Evolutionary conservation across 2,888 invertebrate genomes (phyloP), one percentile per base, ranked within the genome.

Genomic region (Drosophila formosana): DNA sequence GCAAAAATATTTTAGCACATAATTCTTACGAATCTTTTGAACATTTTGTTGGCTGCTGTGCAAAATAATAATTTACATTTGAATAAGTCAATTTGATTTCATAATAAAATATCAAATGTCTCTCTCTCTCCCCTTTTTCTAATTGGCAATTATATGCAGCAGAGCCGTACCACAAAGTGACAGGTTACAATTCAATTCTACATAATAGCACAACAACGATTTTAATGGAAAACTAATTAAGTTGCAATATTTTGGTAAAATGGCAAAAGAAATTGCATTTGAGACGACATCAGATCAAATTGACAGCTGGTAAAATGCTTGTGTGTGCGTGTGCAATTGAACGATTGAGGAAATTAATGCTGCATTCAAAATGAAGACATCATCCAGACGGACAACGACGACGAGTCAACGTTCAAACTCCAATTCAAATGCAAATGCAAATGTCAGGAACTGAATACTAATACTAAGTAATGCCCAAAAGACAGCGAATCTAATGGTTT

Each of bases 341-440:
- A 64, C 65, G 68, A 66, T 63, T 56, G 65, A 78, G 87, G 83
- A 82, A 82, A 86, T 86, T 70, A 86, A 80, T 77, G 64, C 66
- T 72, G 83, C 87, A 86, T 71, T 65, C 64, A 64, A 66, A 72
- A 72, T 56, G 65, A 78, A 70, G 74, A 70, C 62, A 49, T 63
- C 70, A 41, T 60, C 60, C 55, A 46, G 46, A 43, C 25, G 45
- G 9, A 37, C 47, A 41, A 30, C 41, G 11, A 26, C 9, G 45
- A 46, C 51, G 58, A 60, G 1, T 11, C 30, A 30, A 30, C 30
- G 34, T n/a, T 11, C 34, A 37, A 37, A 37, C 3, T 37, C 46
- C 30, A 57, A 62, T 39, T 51, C 45, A 64, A 71, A 72, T 65
- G 56, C 49, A 49, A 58, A 64, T 76, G 67, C 46, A 58, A 64